Base-by-base conservation (phyloP, 2,113 vertebrate genomes). In the Amazona vittata region DNA sequence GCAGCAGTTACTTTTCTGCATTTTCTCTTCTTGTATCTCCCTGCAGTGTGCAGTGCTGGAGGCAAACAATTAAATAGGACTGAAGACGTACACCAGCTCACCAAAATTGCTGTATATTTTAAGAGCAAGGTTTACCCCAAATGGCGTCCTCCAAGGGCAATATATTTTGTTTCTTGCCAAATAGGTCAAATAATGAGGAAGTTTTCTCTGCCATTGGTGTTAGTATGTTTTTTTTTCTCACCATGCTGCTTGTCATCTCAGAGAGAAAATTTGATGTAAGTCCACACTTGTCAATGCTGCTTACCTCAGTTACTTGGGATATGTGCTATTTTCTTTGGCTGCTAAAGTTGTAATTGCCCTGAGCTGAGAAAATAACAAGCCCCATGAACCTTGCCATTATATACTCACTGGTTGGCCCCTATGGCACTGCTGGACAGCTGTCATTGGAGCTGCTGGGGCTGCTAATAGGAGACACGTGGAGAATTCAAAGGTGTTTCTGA, bases 151-250 rank as follows among this genome's bases (percentile, higher is more conserved):
- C 19, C 1, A 9, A 76, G 21, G 84, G 17, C 12, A 67, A 95
- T 84, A 41, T 52, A 69, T 28, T 89, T 96, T 47, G 35, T 71
- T 73, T 68, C 31, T 92, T 93, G 37, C 37, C 78, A 89, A 75
- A 49, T 17, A 65, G 15, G 31, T 64, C 18, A 55, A 90, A 86
- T 49, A 74, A 86, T 90, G 64, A 47, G 14, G 25, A 84, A 53
- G 6, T 77, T 74, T 84, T 84, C 49, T 68, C 19, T 93, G 43
- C 47, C 50, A 5, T 8, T 83, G 28, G 2, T 35, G 46, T 62
- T 71, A 71, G 31, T 10, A 6, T 71, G 21, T 41, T 69, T 90
- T 47, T 84, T 47, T 84, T 33, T 85, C n/a, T 70, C n/a, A 63
- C 18, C 22, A 3, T 26, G 41, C 46, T 62, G 31, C 43, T 77